Evolutionary conservation across 53 echinoderm and acorn worm species (phyloP), one percentile per base, ranked within the genome.

Genomic region (Luidia sarsii): DNA sequence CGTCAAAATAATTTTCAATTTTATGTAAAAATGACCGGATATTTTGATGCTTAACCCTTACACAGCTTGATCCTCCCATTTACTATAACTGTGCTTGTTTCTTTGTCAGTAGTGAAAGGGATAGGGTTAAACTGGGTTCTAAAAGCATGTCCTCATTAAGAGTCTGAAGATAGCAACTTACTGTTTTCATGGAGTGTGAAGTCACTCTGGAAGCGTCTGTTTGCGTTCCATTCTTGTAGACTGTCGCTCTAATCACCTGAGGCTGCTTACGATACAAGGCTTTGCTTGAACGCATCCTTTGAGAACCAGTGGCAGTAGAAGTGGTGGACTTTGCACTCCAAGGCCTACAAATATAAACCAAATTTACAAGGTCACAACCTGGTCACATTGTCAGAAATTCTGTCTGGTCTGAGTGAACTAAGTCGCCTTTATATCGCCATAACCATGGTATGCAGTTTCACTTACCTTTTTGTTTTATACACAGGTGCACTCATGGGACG

Each of bases 401-500:
- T n/a, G n/a, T n/a, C n/a, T n/a, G n/a, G n/a, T n/a, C n/a, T n/a
- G n/a, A n/a, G n/a, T n/a, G n/a, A n/a, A n/a, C n/a, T n/a, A n/a
- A n/a, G 3, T 2, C 9, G 22, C 33, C n/a, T 34, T 66, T 5
- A n/a, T 32, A 13, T 16, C 3, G 6, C 3, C 8, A 36, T 3
- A 66, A 39, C 0, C 21, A 20, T 39, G 5, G 18, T 68, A 20
- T 41, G n/a, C 20, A 7, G 2, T n/a, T 7, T 6, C 21, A 1
- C 31, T 25, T 13, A 86, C 91, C 91, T 80, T 56, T 84, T 91
- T 13, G 81, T 81, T 34, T 90, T 72, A 50, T 88, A 94, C 1
- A 94, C 90, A 39, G 95, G 95, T n/a, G 95, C 95, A 48, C 95
- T 95, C 8, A 39, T 61, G 39, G 95, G 95, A 51, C 95, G 81